Percentiles rank a stretch among this genome's conserved stretches.
phyloP scores from a whole-genome alignment of 2,113 vertebrate genomes.

The Ciconia maguari region DNA sequence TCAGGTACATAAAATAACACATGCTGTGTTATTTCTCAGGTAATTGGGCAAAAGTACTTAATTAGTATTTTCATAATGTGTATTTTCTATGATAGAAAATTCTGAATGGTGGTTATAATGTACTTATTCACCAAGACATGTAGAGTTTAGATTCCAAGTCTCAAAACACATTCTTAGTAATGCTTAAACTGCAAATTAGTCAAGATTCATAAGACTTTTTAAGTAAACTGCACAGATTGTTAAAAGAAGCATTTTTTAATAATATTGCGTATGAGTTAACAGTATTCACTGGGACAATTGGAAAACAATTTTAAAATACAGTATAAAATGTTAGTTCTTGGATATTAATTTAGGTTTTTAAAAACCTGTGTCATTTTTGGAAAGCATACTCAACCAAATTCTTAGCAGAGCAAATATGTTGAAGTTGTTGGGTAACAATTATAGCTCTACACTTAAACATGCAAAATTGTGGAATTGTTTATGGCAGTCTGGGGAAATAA shows the following conservation, averaged over 20 bases:
- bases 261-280: background rate
- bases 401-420: background rate
- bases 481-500: background rate
- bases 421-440: background rate
- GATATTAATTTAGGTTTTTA: background rate
- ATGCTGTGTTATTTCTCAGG: conserved; percentile 21
- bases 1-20: conserved; percentile 11
- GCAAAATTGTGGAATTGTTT: background rate
- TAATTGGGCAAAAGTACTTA: background rate
- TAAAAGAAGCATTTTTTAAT: background rate
- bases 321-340: background rate
- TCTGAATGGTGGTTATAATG: background rate
- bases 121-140: background rate
- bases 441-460: background rate
- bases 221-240: background rate
- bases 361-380: background rate
- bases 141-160: background rate
- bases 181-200: background rate
- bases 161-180: background rate
- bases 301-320: background rate
- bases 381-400: background rate
- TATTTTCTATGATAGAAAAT: background rate
- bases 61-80: background rate
- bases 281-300: background rate
- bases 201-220: background rate